Base-by-base conservation (phyloP, 2,797 vertebrate species). In the Pseudochirops corinnae region DNA sequence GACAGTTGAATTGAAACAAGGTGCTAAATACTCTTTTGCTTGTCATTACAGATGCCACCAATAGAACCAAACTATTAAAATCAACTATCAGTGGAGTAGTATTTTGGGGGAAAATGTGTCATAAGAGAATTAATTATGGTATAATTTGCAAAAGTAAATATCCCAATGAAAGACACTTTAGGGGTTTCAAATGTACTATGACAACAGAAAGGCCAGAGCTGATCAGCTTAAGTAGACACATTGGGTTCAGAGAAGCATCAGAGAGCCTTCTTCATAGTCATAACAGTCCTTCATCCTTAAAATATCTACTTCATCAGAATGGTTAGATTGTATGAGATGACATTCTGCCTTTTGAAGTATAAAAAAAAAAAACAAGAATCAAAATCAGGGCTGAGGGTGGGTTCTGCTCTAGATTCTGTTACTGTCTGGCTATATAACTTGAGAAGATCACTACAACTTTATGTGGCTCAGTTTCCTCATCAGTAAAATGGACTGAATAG, bases 101-200 rank as follows among this genome's bases (percentile, higher is more conserved):
- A 94, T 39, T 92, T 93, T 13, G 62, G 57, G 93, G 90, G 28
- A 91, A 67, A 67, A 39, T 74, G n/a, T 21, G 16, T 39, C 16
- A 1, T 18, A 74, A 74, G 62, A 39, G 33, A n/a, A n/a, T 96
- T 91, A 96, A 91, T 95, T 96, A 95, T 90, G 55, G 31, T 95
- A 90, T 55, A 55, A 93, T 95, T 94, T 95, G 0, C n/a, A 96
- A 91, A 56, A 92, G 56, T 92, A 93, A 90, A 93, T 96, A 95
- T 62, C 28, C 55, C 93, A 91, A 95, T 60, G 95, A 95, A 55
- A 24, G 92, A 93, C 2, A 24, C 91, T 95, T 97, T 96, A 92
- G 90, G 16, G 21, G 9, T 93, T 92, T 94, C 55, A 96, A 94
- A 95, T 92, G 50, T 56, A 16, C 92, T 93, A 46, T 94, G 93